Base-by-base conservation (phyloP, 2,113 vertebrate genomes). In the Atractosteus spatula region DNA sequence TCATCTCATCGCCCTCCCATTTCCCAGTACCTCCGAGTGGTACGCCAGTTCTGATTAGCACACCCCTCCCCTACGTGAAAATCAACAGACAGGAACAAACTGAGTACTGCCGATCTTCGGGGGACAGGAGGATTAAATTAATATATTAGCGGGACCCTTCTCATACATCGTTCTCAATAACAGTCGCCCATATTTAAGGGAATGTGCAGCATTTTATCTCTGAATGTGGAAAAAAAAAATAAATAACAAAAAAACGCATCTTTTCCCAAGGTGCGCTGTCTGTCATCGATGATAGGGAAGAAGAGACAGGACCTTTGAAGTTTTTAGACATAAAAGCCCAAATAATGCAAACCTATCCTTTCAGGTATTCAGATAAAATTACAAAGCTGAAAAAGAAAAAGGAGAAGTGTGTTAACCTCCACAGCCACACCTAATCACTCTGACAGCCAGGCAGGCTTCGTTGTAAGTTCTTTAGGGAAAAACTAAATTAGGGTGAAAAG, bases 351-450 rank as follows among this genome's bases (percentile, higher is more conserved):
- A 90, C 86, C 81, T 78, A 85, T 86, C 86, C 84, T 90, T 87
- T 88, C 85, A 87, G 87, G 87, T 84, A 82, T 84, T 91, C 88
- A 88, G 74, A 89, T 85, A 85, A 88, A 89, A 91, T 90, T 90
- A 92, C 82, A 78, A 83, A 76, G 77, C 66, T 74, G 10, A 66
- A 59, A 73, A 74, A 63, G 71, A 55, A 68, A 29, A 56, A n/a
- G 57, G 55, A 69, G 66, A 62, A 69, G 82, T 78, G 76, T 79
- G 81, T 81, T 88, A 86, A 87, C 82, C 87, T 88, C 84, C 75
- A 71, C 86, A 91, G 91, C 90, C 89, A 91, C 87, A 89, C 83
- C 86, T 87, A 90, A 92, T 91, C 88, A 91, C 82, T 80, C 83
- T 86, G 89, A 89, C 80, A 71, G 87, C 79, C 81, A 85, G 78